Evolutionary conservation across 2,888 invertebrate genomes (phyloP).

Genomic region (Anthophora plumipes): DNA sequence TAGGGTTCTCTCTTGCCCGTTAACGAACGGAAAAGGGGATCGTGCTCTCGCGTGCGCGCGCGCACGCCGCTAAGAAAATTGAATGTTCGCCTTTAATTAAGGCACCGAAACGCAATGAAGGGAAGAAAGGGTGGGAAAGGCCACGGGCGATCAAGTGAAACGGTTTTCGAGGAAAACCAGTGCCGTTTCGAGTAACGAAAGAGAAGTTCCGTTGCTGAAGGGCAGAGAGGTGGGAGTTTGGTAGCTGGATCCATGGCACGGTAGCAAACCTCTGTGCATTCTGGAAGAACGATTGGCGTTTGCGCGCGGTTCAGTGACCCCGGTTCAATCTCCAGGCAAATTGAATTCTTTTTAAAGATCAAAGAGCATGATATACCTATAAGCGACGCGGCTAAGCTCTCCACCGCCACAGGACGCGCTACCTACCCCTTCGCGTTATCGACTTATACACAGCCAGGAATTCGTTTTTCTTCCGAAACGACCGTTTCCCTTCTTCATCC

Average conservation of each 20-base stretch:
- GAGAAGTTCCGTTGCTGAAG: too few species aligned
- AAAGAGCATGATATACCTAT: conserved; percentile 77
- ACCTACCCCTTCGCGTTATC: conserved; percentile 46
- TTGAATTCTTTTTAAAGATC: conserved; percentile 82
- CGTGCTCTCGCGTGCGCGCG: too few species aligned
- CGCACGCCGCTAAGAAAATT: conserved; percentile 41
- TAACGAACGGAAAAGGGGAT: conserved; percentile 33
- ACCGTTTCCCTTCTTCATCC: conserved; percentile 3
- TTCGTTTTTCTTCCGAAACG: conserved; percentile 49
- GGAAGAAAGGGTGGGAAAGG: background rate
- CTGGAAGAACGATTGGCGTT: conserved; percentile 58
- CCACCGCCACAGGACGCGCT: conserved; percentile 32
- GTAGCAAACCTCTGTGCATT: conserved; percentile 31
- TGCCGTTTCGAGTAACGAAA: conserved; percentile 22
- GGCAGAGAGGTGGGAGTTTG: background rate
- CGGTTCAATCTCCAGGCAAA: conserved; percentile 81
- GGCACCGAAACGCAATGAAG: conserved; percentile 6
- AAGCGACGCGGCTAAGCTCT: conserved; percentile 49
- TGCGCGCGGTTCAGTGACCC: conserved; percentile 76
- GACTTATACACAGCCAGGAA: conserved; percentile 53
- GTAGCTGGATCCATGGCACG: conserved; percentile 27
- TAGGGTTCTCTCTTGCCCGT: background rate
- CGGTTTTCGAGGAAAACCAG: conserved; percentile 51
- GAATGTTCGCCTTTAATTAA: conserved; percentile 61
- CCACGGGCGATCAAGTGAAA: conserved; percentile 26